These are phyloP conservation scores for Protobothrops flavoviridis DNA, from an alignment of 2,113 vertebrate species.

Conservation along the genomic window DNA sequence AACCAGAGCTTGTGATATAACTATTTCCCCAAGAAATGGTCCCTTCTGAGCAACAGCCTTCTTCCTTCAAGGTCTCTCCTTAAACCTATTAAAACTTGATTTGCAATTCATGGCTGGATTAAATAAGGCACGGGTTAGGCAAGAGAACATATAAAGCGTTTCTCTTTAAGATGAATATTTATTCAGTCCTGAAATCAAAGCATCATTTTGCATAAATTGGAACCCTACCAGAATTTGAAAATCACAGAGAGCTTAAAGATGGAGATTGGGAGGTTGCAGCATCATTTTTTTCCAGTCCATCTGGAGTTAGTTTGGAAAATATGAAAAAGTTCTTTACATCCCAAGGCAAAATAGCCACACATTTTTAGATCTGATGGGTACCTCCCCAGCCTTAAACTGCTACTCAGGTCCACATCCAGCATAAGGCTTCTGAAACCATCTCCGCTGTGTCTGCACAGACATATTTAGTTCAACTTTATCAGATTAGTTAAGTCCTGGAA, in stretches of 20 bases:
- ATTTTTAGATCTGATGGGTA: not conserved
- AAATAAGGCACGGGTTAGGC: constrained; percentile 41
- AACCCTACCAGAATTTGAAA: not conserved
- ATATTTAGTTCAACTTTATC: not conserved
- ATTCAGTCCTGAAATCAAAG: constrained; percentile 9
- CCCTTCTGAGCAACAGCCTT: constrained; percentile 5
- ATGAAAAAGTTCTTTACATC: not conserved
- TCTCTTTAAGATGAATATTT: constrained; percentile 42
- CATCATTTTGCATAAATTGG: not conserved
- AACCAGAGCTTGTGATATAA: not conserved
- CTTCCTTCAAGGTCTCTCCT: constrained; percentile 29
- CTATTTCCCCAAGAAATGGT: not conserved
- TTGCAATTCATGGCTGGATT: constrained; percentile 41
- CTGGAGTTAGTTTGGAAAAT: not conserved
- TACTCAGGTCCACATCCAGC: not conserved
- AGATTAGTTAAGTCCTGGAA: not conserved
- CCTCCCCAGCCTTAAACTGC: not conserved
- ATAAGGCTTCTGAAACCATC: not conserved
- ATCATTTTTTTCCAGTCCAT: not conserved
- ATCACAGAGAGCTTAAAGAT: not conserved
- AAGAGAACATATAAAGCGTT: constrained; percentile 44
- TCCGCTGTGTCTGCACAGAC: not conserved
- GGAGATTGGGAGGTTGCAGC: not conserved
- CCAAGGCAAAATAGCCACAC: not conserved
- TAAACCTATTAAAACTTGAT: constrained; percentile 32